Conservation (phyloP, 2,113 vertebrate genomes). For the Pandion haliaetus region DNA sequence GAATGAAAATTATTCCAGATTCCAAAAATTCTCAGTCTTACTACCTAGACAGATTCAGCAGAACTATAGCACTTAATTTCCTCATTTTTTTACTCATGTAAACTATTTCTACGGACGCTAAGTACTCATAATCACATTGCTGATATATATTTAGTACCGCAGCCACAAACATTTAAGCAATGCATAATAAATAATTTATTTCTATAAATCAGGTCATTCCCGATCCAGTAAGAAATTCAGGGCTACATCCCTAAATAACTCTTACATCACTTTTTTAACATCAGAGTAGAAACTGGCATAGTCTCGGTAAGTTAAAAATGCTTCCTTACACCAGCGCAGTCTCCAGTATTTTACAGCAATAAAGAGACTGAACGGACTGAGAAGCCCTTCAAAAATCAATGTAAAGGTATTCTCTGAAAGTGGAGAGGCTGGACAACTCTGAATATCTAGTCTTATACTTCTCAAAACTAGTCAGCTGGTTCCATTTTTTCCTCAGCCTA, state of each 20-base stretch:
- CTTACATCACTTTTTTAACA: conserved; percentile 32
- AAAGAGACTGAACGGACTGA: background rate
- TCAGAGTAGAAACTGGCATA: background rate
- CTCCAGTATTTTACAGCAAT: background rate
- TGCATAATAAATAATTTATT: conserved; percentile 1
- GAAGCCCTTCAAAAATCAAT: background rate
- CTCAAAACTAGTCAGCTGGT: background rate
- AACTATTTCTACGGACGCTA: background rate
- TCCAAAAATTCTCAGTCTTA: background rate
- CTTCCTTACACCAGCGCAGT: background rate
- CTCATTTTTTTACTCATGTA: background rate
- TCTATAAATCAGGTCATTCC: conserved; percentile 38
- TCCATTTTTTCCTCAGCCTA: background rate
- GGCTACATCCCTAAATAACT: conserved; percentile 28
- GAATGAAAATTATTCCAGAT: background rate
- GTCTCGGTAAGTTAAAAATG: background rate
- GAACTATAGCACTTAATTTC: background rate
- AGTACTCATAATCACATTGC: background rate
- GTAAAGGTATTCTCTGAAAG: background rate
- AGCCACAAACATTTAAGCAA: conserved; percentile 8
- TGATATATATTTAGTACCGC: background rate
- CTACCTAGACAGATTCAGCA: background rate
- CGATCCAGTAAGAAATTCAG: background rate
- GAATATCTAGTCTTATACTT: background rate
- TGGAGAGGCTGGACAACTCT: background rate